Conservation (phyloP, 2,113 vertebrate species). For the Etia nguti region DNA sequence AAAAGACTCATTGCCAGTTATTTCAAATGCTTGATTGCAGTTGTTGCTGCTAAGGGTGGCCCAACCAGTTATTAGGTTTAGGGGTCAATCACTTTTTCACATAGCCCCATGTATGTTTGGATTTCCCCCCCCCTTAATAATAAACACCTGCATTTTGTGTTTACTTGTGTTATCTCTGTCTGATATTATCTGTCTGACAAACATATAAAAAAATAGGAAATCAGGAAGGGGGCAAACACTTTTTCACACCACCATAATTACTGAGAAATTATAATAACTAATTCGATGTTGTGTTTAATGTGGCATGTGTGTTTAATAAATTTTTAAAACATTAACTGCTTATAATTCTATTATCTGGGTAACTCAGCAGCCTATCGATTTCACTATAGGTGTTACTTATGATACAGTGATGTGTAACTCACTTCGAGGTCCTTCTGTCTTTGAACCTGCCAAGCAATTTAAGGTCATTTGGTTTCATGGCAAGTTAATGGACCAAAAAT, state of each 20-base stretch:
- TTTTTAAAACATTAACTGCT: slow-evolving; percentile 16
- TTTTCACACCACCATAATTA: neutral
- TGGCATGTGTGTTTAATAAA: neutral
- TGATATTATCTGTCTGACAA: neutral
- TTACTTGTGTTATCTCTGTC: neutral
- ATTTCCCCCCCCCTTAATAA: neutral
- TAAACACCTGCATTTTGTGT: neutral
- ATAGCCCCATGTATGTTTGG: neutral
- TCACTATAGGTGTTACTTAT: neutral
- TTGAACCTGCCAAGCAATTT: slow-evolving; percentile 1
- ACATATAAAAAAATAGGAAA: neutral
- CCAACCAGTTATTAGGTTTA: neutral
- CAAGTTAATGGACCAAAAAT: slow-evolving; percentile 45
- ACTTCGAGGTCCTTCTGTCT: neutral
- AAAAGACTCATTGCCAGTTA: neutral
- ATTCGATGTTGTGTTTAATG: neutral
- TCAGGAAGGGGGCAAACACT: neutral
- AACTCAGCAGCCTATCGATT: neutral
- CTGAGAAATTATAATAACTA: neutral
- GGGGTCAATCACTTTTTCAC: neutral
- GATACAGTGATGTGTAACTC: slow-evolving; percentile 6
- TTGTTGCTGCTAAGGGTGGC: neutral
- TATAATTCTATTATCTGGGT: neutral
- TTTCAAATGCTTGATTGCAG: neutral
- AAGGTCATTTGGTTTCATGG: slow-evolving; percentile 37